Evolutionary conservation across 2,797 vertebrate genomes (phyloP), one percentile per base, ranked within the genome.

Genomic region (Okamejei kenojei): DNA sequence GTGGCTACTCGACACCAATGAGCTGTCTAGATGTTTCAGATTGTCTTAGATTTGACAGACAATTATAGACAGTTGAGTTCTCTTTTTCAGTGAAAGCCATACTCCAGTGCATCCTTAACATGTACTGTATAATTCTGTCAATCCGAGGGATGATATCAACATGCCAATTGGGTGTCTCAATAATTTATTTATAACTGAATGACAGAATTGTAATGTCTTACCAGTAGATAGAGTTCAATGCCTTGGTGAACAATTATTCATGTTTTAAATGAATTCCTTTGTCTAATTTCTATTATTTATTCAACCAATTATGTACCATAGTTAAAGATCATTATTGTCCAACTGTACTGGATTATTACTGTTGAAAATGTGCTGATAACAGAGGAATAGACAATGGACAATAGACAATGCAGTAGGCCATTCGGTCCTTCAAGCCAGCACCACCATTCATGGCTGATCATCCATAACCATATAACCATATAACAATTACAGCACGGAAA

Each of bases 121-220:
- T 54, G 45, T 54, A 54, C 45, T 95, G 94, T 94, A 93, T 93
- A 13, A 95, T 93, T 76, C 94, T 95, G 94, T 95, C 95, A 95
- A 92, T 95, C 94, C 93, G 61, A 93, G 68, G 90, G 94, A 95
- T 94, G 95, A 94, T 93, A 94, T 45, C 93, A 95, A 94, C 94
- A 90, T 93, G 93, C 93, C 95, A 95, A 95, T 95, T 95, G 94
- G 93, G 93, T 94, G n/a, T 82, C 94, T 93, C 93, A 90, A 94
- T 96, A 94, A 95, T 94, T 95, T 96, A 96, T 96, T 96, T 94
- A 96, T 10, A 94, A 92, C 93, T 90, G 94, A 94, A 94, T 93
- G 94, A 95, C 94, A 96, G 95, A 94, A 92, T 54, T 92, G 90
- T 74, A 92, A 92, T 92, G 71, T 54, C 94, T 94, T 95, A 95